phyloP scores from a whole-genome alignment of 2,113 vertebrate species.

The Charina bottae region DNA sequence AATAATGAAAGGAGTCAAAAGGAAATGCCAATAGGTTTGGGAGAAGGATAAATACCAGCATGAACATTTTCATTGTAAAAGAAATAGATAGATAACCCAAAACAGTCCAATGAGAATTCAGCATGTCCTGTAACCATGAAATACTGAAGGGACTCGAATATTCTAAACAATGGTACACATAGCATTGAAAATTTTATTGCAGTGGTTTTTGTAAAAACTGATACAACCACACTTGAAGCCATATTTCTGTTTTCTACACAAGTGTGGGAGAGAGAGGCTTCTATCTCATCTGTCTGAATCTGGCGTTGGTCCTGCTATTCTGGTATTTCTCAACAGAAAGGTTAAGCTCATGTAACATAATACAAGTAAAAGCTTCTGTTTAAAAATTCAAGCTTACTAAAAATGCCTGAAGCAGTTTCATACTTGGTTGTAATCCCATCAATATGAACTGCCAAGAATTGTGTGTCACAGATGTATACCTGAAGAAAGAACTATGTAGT shows the following conservation, averaged over 20 bases:
- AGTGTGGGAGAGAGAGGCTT: not conserved
- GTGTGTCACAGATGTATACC: not conserved
- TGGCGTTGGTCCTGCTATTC: not conserved
- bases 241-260: not conserved
- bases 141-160: not conserved
- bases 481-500: not conserved
- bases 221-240: not conserved
- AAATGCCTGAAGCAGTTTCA: not conserved
- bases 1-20: not conserved
- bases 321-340: constrained; percentile 5
- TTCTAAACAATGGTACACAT: not conserved
- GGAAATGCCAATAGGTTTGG: not conserved
- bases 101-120: not conserved
- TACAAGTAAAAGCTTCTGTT: constrained; percentile 21
- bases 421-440: not conserved
- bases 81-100: not conserved
- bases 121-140: not conserved
- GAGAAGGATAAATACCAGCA: not conserved
- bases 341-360: constrained; percentile 10
- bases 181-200: not conserved
- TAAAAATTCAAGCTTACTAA: constrained; percentile 13
- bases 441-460: constrained; percentile 1
- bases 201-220: not conserved
- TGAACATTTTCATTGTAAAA: not conserved
- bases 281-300: not conserved